Evolutionary conservation across 2,797 vertebrate species (phyloP).

Genomic region (Brachyalestes nurse): DNA sequence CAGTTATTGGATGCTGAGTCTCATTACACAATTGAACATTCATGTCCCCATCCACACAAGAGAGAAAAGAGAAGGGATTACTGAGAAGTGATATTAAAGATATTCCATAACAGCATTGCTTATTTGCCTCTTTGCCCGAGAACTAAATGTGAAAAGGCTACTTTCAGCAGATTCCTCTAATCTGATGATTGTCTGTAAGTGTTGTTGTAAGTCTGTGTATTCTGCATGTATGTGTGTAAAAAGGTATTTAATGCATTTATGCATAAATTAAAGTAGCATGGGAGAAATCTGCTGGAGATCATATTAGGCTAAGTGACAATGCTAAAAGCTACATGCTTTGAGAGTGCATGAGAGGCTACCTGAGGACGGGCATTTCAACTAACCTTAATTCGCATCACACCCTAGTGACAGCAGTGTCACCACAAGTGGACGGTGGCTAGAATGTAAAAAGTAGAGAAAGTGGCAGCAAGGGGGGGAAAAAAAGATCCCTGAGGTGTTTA

Average conservation of each 20-base stretch:
- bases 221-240: neutral
- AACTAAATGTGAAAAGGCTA: too few species aligned
- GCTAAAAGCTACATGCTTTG: constrained; percentile 13
- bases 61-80: too few species aligned
- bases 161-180: too few species aligned
- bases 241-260: neutral
- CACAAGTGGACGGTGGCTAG: constrained; percentile 22
- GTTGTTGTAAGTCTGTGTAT: neutral
- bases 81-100: too few species aligned
- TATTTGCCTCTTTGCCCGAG: too few species aligned
- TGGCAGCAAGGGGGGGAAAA: neutral
- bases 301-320: neutral
- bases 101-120: too few species aligned
- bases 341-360: constrained; percentile 18
- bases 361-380: constrained; percentile 42
- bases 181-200: too few species aligned
- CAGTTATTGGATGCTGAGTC: too few species aligned
- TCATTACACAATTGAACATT: too few species aligned
- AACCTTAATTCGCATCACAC: constrained; percentile 39
- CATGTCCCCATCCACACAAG: too few species aligned
- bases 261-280: neutral
- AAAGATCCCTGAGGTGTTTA: constrained; percentile 26
- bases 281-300: neutral
- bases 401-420: constrained; percentile 49
- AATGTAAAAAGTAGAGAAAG: constrained; percentile 10